phyloP scores from a whole-genome alignment of 2,113 vertebrate species.

The Pelecanus crispus region DNA sequence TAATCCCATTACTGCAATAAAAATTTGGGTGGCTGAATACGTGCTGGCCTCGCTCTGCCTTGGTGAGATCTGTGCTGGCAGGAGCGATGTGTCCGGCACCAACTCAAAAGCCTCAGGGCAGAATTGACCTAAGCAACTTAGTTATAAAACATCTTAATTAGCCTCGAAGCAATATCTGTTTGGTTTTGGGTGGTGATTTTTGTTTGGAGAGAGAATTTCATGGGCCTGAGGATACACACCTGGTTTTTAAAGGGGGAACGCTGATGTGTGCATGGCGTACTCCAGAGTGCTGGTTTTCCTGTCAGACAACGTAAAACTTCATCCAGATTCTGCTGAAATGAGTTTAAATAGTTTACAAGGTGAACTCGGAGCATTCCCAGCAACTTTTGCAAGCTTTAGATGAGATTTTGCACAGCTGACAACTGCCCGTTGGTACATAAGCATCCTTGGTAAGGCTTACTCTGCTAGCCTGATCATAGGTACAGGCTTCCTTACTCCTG shows the following conservation, averaged over 20 bases:
- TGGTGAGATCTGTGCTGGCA: background rate
- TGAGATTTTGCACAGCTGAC: background rate
- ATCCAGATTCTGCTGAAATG: background rate
- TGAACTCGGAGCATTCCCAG: background rate
- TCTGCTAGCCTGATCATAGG: background rate
- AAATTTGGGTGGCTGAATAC: background rate
- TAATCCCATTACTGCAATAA: background rate
- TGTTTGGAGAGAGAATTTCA: background rate
- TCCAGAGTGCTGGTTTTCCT: background rate
- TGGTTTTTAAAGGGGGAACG: background rate
- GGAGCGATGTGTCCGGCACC: accelerated
- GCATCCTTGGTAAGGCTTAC: background rate
- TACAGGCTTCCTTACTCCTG: background rate
- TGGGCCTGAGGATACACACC: background rate
- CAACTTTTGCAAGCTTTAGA: background rate
- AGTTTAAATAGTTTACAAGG: background rate
- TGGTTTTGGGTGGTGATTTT: background rate
- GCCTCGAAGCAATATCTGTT: background rate
- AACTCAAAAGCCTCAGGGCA: background rate
- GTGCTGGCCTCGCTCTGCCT: background rate
- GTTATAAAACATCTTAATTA: background rate
- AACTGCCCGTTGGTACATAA: background rate
- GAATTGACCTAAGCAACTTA: background rate
- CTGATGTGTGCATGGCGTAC: background rate
- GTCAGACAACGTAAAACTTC: background rate